phyloP scores from a whole-genome alignment of 2,888 invertebrate genomes.

The Xylota segnis region DNA sequence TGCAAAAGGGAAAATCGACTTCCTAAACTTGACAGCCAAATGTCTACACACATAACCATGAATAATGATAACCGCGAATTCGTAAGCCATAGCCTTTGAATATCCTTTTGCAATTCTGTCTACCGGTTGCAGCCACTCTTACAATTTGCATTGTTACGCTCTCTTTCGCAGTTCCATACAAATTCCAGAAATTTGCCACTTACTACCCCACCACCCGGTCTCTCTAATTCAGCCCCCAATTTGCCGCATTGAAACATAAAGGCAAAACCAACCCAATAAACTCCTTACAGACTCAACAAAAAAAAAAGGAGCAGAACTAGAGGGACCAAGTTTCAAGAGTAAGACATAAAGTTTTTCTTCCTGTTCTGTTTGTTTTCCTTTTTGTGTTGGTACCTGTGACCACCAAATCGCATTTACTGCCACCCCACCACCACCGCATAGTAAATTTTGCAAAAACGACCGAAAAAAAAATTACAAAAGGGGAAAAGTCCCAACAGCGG shows the following conservation, averaged over 20 bases:
- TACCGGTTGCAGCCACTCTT: background rate
- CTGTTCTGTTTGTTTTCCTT: conserved; percentile 15
- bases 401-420: conserved; percentile 66
- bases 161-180: conserved; percentile 11
- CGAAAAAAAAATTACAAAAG: background rate
- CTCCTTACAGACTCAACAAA: conserved; percentile 12
- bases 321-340: conserved; percentile 42
- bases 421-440: background rate
- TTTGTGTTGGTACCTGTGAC: conserved; percentile 54
- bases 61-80: conserved; percentile 24
- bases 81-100: background rate
- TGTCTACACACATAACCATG: conserved; percentile 7
- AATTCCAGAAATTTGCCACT: conserved; percentile 10
- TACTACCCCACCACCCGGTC: background rate
- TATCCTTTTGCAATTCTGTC: background rate
- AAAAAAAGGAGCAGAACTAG: background rate
- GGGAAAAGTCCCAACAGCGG: background rate
- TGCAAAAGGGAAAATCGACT: background rate
- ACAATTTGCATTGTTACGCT: background rate
- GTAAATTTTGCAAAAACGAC: background rate
- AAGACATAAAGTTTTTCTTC: conserved; percentile 52
- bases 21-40: background rate
- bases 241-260: conserved; percentile 55
- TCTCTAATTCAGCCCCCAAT: conserved; percentile 12
- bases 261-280: conserved; percentile 48